Conservation (phyloP, 2,113 vertebrate genomes). For the Misgurnus anguillicaudatus region DNA sequence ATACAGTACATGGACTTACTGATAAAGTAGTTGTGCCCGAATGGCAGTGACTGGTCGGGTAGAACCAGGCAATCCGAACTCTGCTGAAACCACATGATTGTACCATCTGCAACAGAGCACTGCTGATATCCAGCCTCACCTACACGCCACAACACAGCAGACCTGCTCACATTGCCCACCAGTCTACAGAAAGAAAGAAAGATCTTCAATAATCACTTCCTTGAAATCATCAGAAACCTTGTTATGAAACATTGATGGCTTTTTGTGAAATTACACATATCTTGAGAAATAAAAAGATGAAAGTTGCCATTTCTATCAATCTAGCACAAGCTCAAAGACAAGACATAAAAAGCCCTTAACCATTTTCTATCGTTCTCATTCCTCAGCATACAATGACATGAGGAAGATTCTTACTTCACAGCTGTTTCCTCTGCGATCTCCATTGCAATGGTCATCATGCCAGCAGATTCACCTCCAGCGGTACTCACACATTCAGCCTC, state of each 20-base stretch:
- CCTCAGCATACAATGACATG: neutral
- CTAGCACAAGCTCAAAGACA: neutral
- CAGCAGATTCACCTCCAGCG: slow-evolving; percentile 84
- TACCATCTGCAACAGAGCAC: slow-evolving; percentile 87
- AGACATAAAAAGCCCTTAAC: neutral
- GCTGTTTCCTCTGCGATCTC: slow-evolving; percentile 92
- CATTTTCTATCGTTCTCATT: neutral
- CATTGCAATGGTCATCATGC: slow-evolving; percentile 83
- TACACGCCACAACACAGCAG: slow-evolving; percentile 89
- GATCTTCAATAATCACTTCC: too few relatives aligned
- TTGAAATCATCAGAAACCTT: too few relatives aligned
- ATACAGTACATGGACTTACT: neutral
- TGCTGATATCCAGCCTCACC: slow-evolving; percentile 83
- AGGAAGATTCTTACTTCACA: slow-evolving; percentile 84
- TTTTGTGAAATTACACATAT: neutral
- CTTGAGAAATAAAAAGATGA: neutral
- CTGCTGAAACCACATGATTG: slow-evolving; percentile 85
- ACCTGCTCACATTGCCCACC: slow-evolving; percentile 83
- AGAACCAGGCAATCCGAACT: slow-evolving; percentile 86
- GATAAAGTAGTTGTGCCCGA: slow-evolving; percentile 95
- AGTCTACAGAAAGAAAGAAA: slow-evolving; percentile 71
- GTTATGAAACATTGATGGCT: too few relatives aligned
- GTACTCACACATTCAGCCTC: slow-evolving; percentile 56
- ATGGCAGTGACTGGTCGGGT: slow-evolving; percentile 80
- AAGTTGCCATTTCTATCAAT: neutral